These are phyloP conservation scores for Notoglanidium macrostoma DNA, from an alignment of 2,797 vertebrate species.

Conservation along the genomic window DNA sequence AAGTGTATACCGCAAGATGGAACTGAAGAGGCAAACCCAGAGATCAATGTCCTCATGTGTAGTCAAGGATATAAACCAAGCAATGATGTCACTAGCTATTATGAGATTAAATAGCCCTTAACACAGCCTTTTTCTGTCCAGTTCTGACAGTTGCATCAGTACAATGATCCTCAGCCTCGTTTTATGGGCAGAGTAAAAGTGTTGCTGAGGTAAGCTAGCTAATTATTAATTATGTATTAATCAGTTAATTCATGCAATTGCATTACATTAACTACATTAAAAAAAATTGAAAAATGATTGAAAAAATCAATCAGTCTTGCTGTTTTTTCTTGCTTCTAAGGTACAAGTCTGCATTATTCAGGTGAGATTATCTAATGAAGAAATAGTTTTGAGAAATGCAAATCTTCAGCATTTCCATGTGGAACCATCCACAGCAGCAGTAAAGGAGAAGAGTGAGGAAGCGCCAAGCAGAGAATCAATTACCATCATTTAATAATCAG, in stretches of 20 bases:
- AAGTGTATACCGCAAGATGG: neutral
- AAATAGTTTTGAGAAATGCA: neutral
- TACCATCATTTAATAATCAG: neutral
- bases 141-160: neutral
- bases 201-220: neutral
- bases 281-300: no score
- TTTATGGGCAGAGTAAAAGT: conserved; percentile 19
- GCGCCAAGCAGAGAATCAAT: neutral
- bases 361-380: neutral
- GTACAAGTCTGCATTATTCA: neutral
- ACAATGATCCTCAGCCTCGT: neutral
- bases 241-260: no score
- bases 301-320: neutral
- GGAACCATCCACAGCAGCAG: neutral
- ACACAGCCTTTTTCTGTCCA: neutral
- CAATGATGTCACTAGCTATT: neutral
- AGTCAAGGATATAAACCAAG: neutral
- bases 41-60: neutral
- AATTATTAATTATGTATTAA: no score
- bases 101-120: neutral
- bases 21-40: neutral
- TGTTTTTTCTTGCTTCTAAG: neutral
- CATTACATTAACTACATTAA: no score
- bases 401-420: neutral
- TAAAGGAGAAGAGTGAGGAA: neutral